Evolutionary conservation across 2,113 vertebrate species (phyloP).

Genomic region (Microtus oregoni): DNA sequence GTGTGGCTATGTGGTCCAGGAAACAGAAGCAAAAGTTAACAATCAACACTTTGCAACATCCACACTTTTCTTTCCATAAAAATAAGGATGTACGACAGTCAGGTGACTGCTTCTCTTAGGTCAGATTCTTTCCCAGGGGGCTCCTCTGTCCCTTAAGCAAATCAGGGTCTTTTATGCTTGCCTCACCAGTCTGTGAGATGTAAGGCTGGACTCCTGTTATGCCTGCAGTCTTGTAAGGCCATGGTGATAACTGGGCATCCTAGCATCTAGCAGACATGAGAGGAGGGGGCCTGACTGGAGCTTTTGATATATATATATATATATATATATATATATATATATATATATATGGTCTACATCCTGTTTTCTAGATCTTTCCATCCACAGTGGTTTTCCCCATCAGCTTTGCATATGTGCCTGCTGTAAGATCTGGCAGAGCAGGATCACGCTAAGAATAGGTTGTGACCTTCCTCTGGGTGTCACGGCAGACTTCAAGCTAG

Average conservation of each 20-base stretch:
- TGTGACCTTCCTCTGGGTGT: neutral
- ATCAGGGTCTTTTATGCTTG: neutral
- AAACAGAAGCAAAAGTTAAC: neutral
- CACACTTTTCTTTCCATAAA: neutral
- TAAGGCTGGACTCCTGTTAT: neutral
- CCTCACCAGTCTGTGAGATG: neutral
- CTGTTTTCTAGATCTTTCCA: neutral
- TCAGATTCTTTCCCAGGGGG: neutral
- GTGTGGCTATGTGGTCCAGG: neutral
- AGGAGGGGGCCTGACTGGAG: neutral
- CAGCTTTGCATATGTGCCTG: neutral
- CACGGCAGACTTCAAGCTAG: neutral
- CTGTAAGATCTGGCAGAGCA: neutral
- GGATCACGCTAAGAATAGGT: neutral
- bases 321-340: neutral
- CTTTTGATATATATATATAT: neutral
- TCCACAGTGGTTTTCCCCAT: rapidly evolving
- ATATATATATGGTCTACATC: neutral
- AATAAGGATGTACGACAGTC: neutral
- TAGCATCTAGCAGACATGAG: neutral
- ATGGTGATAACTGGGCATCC: neutral
- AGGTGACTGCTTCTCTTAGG: neutral
- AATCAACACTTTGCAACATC: neutral
- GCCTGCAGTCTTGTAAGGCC: neutral
- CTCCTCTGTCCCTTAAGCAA: neutral